These are phyloP conservation scores for Drosophila albomicans DNA, from an alignment of 1,140 invertebrate species.

Conservation along the genomic window DNA sequence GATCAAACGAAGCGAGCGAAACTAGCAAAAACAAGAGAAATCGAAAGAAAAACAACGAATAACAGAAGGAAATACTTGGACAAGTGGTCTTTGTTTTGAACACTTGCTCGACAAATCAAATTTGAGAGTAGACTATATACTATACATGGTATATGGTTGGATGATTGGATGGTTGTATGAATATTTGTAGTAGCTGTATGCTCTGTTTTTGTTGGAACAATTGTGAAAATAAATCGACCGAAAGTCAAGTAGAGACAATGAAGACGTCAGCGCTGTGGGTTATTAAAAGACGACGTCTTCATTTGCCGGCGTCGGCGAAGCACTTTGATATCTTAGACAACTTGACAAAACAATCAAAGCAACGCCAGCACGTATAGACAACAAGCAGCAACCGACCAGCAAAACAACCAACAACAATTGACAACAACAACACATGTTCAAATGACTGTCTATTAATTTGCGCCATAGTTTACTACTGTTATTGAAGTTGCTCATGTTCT, in stretches of 20 bases:
- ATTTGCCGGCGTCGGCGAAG: constrained; percentile 43
- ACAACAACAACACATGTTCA: constrained; percentile 57
- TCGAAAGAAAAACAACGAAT: constrained; percentile 20
- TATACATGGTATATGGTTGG: not conserved
- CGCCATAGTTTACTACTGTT: constrained; percentile 62
- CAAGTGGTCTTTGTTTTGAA: constrained; percentile 52
- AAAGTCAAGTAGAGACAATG: constrained; percentile 82
- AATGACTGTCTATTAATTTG: constrained; percentile 81
- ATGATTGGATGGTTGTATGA: constrained; percentile 3
- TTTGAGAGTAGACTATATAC: constrained; percentile 28
- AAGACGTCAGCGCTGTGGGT: constrained; percentile 84
- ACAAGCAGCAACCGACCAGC: constrained; percentile 44
- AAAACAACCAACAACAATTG: constrained; percentile 53
- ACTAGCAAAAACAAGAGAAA: constrained; percentile 39
- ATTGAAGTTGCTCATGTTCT: constrained; percentile 40
- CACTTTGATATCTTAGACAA: constrained; percentile 82
- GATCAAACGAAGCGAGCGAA: constrained; percentile 47
- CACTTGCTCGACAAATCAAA: constrained; percentile 54
- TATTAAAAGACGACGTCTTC: constrained; percentile 59
- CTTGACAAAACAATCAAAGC: constrained; percentile 84
- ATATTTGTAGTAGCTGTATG: constrained; percentile 20
- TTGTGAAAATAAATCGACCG: constrained; percentile 79
- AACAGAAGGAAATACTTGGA: constrained; percentile 36
- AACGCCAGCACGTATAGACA: constrained; percentile 53
- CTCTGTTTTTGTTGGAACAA: constrained; percentile 75